Base-by-base conservation (phyloP, 1,140 invertebrate genomes). In the Drosophila kurseongensis region DNA sequence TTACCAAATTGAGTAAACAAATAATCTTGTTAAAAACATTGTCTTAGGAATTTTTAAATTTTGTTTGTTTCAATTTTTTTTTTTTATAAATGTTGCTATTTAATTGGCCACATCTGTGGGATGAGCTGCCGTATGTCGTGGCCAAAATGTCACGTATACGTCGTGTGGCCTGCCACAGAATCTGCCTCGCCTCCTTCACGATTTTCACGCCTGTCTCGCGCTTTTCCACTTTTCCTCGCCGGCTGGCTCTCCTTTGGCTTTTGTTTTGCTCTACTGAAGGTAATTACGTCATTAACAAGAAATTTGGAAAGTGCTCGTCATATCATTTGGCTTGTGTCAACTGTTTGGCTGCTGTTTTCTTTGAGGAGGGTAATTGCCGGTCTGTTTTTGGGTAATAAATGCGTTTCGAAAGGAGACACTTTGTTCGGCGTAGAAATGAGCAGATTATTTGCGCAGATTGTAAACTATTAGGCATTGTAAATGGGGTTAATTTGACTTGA, bases 231-330 rank as follows among this genome's bases (percentile, higher is more conserved):
- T 47, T 73, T 23, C 27, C 29, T 58, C 36, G 16, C n/a, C 40
- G 13, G 14, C 10, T 45, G 44, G 38, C 32, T 40, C 27, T 32
- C 16, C 40, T 32, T 60, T 65, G 14, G 47, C 65, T 16, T 69
- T 57, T 59, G 63, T 67, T 76, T 59, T 45, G 72, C 59, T 48
- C 61, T 51, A 32, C 45, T 27, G 42, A 38, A 52, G 71, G 63
- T 84, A 86, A 86, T 86, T 88, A 86, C 82, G 79, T 86, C 83
- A 86, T 86, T 86, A 86, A 86, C 83, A 78, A 66, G 79, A 88
- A 82, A 88, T 79, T 86, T 76, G 61, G 51, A 88, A 88, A 78
- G 79, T 76, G 72, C 44, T 67, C 78, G 60, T 86, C 82, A 78
- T 75, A 71, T 61, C 42, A 71, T 57, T 68, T 68, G 65, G 59